These are phyloP conservation scores for Eupristina koningsbergeri DNA, from an alignment of 1,140 invertebrate genomes.

Conservation along the genomic window DNA sequence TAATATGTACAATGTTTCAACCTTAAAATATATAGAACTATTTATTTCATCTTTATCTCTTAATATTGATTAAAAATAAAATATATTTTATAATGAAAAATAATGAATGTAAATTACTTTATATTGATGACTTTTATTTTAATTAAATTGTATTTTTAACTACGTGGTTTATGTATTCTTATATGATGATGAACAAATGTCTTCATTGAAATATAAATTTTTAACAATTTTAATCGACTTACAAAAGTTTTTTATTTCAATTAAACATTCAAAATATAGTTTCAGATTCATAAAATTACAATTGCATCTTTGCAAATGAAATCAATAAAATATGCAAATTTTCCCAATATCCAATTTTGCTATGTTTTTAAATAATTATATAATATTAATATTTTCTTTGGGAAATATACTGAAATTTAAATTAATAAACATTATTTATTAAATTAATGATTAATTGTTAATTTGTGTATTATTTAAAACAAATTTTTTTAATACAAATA, in stretches of 20 bases:
- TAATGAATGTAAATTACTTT: neutral
- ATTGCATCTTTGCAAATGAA: no score
- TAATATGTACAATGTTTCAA: neutral
- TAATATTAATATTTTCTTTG: neutral
- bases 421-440: no score
- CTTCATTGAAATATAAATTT: neutral
- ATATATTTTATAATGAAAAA: neutral
- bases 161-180: neutral
- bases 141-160: neutral
- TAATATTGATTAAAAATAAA: neutral
- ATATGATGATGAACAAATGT: no score
- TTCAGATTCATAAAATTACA: no score
- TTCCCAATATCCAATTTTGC: no score
- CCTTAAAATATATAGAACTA: neutral
- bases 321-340: no score
- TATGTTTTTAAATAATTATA: neutral
- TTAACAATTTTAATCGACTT: neutral
- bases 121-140: neutral
- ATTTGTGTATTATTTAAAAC: no score
- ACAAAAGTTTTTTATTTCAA: neutral
- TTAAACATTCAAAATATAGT: neutral
- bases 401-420: no score
- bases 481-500: no score
- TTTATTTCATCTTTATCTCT: neutral
- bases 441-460: no score